Conservation (phyloP, 2,113 vertebrate genomes). For the Pteruthius melanotis region DNA sequence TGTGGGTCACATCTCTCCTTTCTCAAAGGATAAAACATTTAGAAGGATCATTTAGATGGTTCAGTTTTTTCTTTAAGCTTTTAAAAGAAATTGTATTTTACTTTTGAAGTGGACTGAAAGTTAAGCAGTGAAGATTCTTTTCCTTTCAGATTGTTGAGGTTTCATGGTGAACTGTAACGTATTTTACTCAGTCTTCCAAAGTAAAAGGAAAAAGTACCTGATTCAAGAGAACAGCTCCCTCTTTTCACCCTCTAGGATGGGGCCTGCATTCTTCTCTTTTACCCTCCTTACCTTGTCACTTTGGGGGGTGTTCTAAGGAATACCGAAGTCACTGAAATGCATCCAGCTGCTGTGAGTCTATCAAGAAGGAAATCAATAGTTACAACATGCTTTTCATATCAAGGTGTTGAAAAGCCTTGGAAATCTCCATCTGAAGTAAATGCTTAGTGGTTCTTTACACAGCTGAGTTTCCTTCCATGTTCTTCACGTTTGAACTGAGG, state of each 20-base stretch:
- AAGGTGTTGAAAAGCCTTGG: not conserved
- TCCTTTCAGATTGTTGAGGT: not conserved
- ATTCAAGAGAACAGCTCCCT: not conserved
- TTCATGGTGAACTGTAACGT: not conserved
- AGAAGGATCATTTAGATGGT: not conserved
- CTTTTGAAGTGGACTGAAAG: not conserved
- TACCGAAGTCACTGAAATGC: not conserved
- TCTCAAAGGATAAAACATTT: not conserved
- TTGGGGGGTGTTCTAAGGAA: not conserved
- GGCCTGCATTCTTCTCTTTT: not conserved
- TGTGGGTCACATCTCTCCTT: not conserved
- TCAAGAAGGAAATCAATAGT: not conserved
- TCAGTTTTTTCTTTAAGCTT: not conserved
- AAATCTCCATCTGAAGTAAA: not conserved
- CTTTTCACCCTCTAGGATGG: not conserved
- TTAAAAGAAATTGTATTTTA: not conserved
- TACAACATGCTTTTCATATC: not conserved
- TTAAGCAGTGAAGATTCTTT: not conserved
- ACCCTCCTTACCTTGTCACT: not conserved
- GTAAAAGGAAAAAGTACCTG: not conserved
- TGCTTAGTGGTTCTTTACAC: not conserved
- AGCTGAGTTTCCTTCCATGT: not conserved
- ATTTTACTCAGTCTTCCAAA: not conserved
- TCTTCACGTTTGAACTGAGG: not conserved
- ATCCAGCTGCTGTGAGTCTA: not conserved